phyloP scores from a whole-genome alignment of 37 sponge, comb jelly and placozoan genomes.

The Diacarnus erythraeanus region DNA sequence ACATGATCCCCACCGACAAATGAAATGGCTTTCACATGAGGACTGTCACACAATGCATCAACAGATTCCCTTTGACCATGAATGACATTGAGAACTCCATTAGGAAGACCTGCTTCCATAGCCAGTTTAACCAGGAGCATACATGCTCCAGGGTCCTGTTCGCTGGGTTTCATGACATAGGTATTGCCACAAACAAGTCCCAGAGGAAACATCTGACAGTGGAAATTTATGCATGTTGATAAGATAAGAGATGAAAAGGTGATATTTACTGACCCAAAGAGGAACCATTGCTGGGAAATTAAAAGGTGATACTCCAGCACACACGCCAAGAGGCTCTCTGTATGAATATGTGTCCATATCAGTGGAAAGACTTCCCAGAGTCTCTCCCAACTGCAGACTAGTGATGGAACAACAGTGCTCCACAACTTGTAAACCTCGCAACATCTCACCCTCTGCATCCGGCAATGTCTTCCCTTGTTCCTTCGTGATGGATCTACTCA shows the following conservation, averaged over 20 bases:
- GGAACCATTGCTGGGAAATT: slow-evolving; percentile 99
- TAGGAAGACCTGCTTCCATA: slow-evolving; percentile 91
- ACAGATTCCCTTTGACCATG: slow-evolving; percentile 90
- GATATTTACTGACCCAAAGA: slow-evolving; percentile 76
- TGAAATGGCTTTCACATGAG: slow-evolving; percentile 88
- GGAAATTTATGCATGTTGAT: not conserved
- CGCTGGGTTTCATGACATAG: slow-evolving; percentile 93
- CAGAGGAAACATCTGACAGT: slow-evolving; percentile 90
- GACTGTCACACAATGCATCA: slow-evolving; percentile 90
- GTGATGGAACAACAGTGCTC: slow-evolving; percentile 96
- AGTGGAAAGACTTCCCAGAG: slow-evolving; percentile 78
- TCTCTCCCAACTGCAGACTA: slow-evolving; percentile 92
- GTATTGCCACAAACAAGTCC: slow-evolving; percentile 98
- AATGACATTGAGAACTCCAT: slow-evolving; percentile 95
- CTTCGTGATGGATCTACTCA: slow-evolving; percentile 74
- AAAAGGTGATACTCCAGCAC: slow-evolving; percentile 95
- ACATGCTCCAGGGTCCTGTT: slow-evolving; percentile 90
- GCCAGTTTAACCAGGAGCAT: slow-evolving; percentile 90
- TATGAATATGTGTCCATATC: slow-evolving; percentile 98
- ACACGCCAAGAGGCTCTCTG: slow-evolving; percentile 94
- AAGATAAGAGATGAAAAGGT: not conserved
- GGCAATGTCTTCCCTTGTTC: slow-evolving; percentile 98
- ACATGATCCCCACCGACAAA: slow-evolving; percentile 96
- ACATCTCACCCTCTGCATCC: slow-evolving; percentile 97
- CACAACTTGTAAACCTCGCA: slow-evolving; percentile 96